These are phyloP conservation scores for Trialeurodes vaporariorum DNA, from an alignment of 1,140 invertebrate genomes.

Conservation along the genomic window DNA sequence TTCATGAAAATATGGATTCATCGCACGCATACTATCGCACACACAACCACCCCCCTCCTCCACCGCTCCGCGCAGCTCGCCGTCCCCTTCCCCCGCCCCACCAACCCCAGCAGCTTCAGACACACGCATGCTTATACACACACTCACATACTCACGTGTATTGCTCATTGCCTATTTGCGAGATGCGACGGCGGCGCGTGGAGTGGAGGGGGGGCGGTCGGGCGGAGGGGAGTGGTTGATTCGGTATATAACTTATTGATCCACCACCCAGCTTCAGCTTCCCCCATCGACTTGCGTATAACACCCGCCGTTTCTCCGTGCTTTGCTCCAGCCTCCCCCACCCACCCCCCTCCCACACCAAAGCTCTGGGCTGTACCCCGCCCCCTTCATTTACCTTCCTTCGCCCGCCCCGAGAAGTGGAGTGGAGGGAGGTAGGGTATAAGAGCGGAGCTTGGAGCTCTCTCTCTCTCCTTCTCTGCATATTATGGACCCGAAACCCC, in stretches of 20 bases:
- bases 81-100: no score
- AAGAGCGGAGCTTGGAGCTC: no score
- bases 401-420: no score
- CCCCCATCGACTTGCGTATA: not conserved
- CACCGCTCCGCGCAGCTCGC: no score
- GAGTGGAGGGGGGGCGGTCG: no score
- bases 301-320: not conserved
- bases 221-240: not conserved
- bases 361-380: no score
- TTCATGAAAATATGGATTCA: slow-evolving; percentile 1
- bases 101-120: no score
- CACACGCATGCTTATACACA: not conserved
- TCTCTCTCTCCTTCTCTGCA: not conserved
- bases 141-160: no score
- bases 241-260: slow-evolving; percentile 1
- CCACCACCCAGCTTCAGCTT: not conserved
- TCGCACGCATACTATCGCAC: not conserved
- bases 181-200: no score
- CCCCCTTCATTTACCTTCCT: not conserved
- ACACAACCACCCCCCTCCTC: no score
- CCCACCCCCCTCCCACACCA: no score
- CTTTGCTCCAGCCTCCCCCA: not conserved
- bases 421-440: no score
- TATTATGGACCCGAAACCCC: not conserved
- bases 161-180: not conserved